Percentiles rank a stretch among this genome's conserved stretches.
These are phyloP conservation scores for Parus major DNA, from an alignment of 2,113 vertebrate species.

Conservation along the genomic window DNA sequence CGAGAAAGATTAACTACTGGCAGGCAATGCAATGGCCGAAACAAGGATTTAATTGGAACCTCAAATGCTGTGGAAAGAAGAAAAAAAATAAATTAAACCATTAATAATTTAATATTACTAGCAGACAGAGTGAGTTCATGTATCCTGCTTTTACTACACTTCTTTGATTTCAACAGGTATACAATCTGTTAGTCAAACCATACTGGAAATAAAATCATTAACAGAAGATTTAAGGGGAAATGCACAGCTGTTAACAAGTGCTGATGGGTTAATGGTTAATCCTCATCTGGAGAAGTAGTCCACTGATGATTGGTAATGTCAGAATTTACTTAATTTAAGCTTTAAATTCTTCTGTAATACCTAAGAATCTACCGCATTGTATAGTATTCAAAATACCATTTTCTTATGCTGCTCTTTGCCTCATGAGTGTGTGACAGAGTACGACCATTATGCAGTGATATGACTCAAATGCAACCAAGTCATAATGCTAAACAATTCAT, in stretches of 20 bases:
- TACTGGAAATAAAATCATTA: neutral
- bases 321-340: neutral
- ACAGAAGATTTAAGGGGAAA: neutral
- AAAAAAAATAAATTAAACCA: slow-evolving; percentile 69
- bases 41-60: slow-evolving; percentile 75
- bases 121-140: neutral
- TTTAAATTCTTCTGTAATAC: neutral
- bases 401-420: neutral
- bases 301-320: neutral
- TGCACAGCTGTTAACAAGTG: neutral
- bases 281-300: neutral
- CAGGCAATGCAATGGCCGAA: slow-evolving; percentile 73
- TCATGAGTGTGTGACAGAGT: neutral
- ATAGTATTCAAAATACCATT: neutral
- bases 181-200: neutral
- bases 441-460: neutral
- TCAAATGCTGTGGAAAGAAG: slow-evolving; percentile 71
- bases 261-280: neutral
- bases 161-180: neutral
- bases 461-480: neutral
- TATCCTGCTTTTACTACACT: neutral
- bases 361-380: neutral
- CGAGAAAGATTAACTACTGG: slow-evolving; percentile 73
- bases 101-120: slow-evolving; percentile 71
- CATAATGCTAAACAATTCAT: neutral